Percentiles rank a stretch among this genome's conserved stretches.
These are phyloP conservation scores for Cylindroiulus punctatus DNA, from an alignment of 2,888 invertebrate species.

Conservation along the genomic window DNA sequence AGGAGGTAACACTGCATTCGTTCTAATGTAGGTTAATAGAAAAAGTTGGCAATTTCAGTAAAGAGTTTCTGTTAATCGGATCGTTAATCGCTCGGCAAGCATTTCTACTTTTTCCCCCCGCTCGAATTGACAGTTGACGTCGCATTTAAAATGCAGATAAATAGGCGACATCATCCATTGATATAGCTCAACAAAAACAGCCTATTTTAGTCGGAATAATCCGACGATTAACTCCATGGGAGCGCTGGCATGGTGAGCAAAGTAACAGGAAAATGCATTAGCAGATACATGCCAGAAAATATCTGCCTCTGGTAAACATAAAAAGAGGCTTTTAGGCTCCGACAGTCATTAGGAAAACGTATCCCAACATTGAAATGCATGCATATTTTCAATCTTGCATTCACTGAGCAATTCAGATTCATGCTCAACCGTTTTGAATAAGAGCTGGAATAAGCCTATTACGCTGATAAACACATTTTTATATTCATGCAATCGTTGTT, in stretches of 20 bases:
- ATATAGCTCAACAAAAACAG: conserved; percentile 34
- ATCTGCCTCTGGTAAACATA: conserved; percentile 34
- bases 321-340: conserved; percentile 38
- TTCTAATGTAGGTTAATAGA: conserved; percentile 16
- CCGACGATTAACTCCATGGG: conserved; percentile 36
- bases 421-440: neutral
- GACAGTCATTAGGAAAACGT: conserved; percentile 6
- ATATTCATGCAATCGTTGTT: conserved; percentile 24
- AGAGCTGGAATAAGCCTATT: conserved; percentile 8
- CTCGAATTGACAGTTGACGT: conserved; percentile 29
- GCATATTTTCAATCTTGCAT: conserved; percentile 16
- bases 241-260: conserved; percentile 28
- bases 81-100: conserved; percentile 34
- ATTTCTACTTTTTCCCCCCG: conserved; percentile 4
- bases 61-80: conserved; percentile 31
- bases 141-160: conserved; percentile 42
- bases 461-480: conserved; percentile 20
- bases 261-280: conserved; percentile 42
- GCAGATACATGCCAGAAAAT: conserved; percentile 14
- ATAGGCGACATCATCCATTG: conserved; percentile 42
- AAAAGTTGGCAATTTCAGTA: conserved; percentile 19
- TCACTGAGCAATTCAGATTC: neutral
- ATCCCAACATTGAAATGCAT: neutral
- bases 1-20: neutral
- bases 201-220: conserved; percentile 34